Evolutionary conservation across 2,113 vertebrate species (phyloP), one percentile per base, ranked within the genome.

Genomic region (Melanotaenia duboulayi): DNA sequence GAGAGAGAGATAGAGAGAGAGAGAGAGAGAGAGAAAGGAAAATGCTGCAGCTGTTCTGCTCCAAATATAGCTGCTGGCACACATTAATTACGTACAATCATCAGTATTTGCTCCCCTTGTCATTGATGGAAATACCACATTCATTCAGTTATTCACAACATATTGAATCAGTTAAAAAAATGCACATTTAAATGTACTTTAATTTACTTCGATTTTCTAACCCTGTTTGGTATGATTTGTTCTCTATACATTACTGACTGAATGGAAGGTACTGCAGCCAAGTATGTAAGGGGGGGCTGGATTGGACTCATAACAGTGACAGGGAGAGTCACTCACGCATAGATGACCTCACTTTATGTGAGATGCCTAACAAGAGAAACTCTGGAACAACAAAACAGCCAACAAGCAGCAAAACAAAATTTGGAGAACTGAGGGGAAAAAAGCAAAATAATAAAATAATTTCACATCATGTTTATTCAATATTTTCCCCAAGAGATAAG

Each of bases 341-440:
- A 25, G 76, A 77, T 87, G 80, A 86, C 71, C 51, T 90, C 76
- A 89, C 78, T 82, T 86, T 83, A 61, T 84, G 76, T 78, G 78
- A 82, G 80, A 61, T 44, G 74, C 60, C 59, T 84, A n/a, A 76
- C 73, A 84, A 85, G 59, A 65, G 56, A 20, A 71, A 59, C 9
- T 4, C 40, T 24, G 69, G 28, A 46, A 35, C 32, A 46, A 46
- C 7, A 19, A 46, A 46, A 46, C 14, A 16, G 1, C 12, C 4
- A 16, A 2, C 2, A 16, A 46, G 44, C 44, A 19, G 2, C 13
- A 14, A 14, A 7, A 17, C 44, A 46, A 19, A 3, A 5, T 23
- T 64, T 25, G 66, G 39, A 68, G 16, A 56, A 51, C 25, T 42
- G 24, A 39, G 32, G 28, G 28, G n/a, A 65, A 39, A 10, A 62